These are phyloP conservation scores for Acrocephalus arundinaceus DNA, from an alignment of 2,113 vertebrate genomes.

Conservation along the genomic window DNA sequence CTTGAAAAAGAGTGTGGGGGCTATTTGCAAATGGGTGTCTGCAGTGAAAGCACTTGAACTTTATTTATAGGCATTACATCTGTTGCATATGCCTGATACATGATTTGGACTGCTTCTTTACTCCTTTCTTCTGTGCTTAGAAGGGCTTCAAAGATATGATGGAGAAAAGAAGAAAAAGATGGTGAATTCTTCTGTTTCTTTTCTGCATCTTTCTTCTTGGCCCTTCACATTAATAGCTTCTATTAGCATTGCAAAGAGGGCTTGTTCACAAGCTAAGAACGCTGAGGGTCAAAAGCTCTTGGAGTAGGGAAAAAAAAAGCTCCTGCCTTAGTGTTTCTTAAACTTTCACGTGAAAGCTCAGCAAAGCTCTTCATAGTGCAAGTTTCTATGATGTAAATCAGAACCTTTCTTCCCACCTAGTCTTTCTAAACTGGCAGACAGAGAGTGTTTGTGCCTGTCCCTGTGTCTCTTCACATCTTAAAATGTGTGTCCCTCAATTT, in stretches of 20 bases:
- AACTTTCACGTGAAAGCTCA: background rate
- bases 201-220: background rate
- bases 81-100: background rate
- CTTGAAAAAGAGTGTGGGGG: slow-evolving; percentile 23
- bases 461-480: background rate
- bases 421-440: background rate
- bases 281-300: background rate
- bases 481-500: background rate
- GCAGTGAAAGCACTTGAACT: background rate
- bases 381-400: background rate
- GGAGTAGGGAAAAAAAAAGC: background rate
- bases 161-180: background rate
- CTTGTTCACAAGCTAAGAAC: background rate
- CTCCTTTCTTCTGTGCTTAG: background rate
- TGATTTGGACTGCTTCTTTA: background rate
- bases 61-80: slow-evolving; percentile 51
- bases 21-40: slow-evolving; percentile 3
- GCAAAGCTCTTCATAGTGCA: background rate
- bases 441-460: background rate
- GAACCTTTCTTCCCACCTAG: background rate
- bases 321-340: background rate
- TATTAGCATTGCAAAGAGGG: background rate
- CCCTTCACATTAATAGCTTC: background rate
- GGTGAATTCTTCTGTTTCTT: background rate
- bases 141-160: background rate